Evolutionary conservation across 2,888 invertebrate genomes (phyloP).

Genomic region (Ormia ochracea): DNA sequence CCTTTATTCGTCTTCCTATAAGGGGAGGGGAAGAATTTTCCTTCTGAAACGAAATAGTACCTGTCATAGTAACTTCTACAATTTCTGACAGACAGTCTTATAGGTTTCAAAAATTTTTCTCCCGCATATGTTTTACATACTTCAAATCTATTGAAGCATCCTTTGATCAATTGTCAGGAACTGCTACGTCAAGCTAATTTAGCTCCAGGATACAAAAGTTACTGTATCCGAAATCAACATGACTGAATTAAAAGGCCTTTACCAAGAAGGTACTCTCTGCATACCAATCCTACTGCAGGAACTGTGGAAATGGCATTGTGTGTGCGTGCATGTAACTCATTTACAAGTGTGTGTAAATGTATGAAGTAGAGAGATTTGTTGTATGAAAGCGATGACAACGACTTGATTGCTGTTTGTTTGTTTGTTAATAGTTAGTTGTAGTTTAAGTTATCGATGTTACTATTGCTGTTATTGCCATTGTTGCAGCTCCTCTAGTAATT

Average conservation of each 20-base stretch:
- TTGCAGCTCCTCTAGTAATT: conserved; percentile 36
- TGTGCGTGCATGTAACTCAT: not conserved
- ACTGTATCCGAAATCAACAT: not conserved
- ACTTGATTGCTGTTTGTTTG: conserved; percentile 61
- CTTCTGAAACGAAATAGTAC: no score
- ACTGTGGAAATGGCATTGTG: not conserved
- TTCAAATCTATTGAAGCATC: no score
- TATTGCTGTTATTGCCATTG: conserved; percentile 9
- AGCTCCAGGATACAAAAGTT: not conserved
- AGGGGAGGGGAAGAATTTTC: no score
- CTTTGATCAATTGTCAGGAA: not conserved
- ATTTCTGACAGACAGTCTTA: no score
- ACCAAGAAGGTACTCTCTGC: not conserved
- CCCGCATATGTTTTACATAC: no score
- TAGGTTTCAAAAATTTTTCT: no score
- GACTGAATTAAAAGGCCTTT: not conserved
- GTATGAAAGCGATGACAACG: conserved; percentile 54
- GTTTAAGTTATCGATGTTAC: conserved; percentile 22
- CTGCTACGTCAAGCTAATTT: not conserved
- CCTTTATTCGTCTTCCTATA: no score
- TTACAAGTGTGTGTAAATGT: not conserved
- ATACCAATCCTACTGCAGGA: not conserved
- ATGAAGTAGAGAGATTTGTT: conserved; percentile 36
- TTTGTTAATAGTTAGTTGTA: conserved; percentile 42
- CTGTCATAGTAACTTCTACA: no score